These are phyloP conservation scores for Mormyrus lacerda DNA, from an alignment of 2,113 vertebrate species.

Conservation along the genomic window DNA sequence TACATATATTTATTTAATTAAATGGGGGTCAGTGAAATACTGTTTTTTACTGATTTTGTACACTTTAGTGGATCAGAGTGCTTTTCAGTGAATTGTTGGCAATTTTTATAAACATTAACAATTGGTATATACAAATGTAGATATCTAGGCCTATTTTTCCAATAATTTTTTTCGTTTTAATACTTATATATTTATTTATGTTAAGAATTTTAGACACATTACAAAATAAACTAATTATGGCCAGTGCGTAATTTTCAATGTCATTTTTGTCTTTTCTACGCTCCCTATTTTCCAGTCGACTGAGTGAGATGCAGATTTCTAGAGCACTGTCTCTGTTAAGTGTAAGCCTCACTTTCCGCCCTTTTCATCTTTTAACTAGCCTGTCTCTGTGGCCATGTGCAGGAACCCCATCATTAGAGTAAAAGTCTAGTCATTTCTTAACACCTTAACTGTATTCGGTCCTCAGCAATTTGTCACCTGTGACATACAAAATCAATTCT, in stretches of 20 bases:
- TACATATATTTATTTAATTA: background rate
- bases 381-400: background rate
- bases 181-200: background rate
- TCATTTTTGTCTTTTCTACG: background rate
- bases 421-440: background rate
- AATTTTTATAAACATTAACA: background rate
- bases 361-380: background rate
- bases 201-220: background rate
- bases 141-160: background rate
- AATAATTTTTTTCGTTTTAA: background rate
- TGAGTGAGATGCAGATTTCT: background rate
- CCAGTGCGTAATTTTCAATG: background rate
- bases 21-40: background rate
- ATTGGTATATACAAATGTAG: background rate
- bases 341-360: background rate
- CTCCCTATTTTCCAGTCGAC: background rate
- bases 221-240: background rate
- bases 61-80: background rate
- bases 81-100: background rate
- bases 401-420: background rate
- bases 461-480: background rate
- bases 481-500: background rate
- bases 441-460: background rate
- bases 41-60: background rate
- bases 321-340: background rate